A percentile compares a stretch with the other conserved stretches of the same genome.
Evolutionary conservation across 2,113 vertebrate species (phyloP).

Genomic region (Opisthocomus hoazin): DNA sequence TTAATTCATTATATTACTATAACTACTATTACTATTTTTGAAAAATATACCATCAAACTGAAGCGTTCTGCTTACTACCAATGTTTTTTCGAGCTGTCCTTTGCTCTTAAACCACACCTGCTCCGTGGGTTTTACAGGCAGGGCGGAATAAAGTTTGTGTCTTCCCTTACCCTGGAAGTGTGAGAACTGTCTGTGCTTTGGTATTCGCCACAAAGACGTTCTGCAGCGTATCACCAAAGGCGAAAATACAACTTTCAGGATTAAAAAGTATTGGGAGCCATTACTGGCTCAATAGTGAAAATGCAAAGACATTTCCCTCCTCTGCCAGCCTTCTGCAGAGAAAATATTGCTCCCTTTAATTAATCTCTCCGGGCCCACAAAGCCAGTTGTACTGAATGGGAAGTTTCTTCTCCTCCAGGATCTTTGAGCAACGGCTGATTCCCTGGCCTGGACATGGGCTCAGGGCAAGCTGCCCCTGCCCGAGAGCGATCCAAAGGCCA

Average conservation of each 20-base stretch:
- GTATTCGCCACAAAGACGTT: not conserved
- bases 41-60: too few relatives aligned
- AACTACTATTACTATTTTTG: too few relatives aligned
- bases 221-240: not conserved
- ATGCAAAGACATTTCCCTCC: not conserved
- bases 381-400: not conserved
- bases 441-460: not conserved
- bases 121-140: not conserved
- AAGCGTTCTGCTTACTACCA: too few relatives aligned
- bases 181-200: not conserved
- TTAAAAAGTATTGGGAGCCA: not conserved
- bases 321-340: not conserved
- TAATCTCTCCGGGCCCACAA: not conserved
- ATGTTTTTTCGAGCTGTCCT: too few relatives aligned
- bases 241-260: not conserved
- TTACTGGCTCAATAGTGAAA: not conserved
- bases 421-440: not conserved
- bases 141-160: not conserved
- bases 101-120: not conserved
- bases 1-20: too few relatives aligned
- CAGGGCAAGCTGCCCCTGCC: not conserved
- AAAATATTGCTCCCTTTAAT: not conserved
- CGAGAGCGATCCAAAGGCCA: not conserved
- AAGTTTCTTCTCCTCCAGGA: not conserved
- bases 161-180: not conserved